These are phyloP conservation scores for Anthoptus insignis DNA, from an alignment of 2,888 invertebrate species.

Conservation along the genomic window DNA sequence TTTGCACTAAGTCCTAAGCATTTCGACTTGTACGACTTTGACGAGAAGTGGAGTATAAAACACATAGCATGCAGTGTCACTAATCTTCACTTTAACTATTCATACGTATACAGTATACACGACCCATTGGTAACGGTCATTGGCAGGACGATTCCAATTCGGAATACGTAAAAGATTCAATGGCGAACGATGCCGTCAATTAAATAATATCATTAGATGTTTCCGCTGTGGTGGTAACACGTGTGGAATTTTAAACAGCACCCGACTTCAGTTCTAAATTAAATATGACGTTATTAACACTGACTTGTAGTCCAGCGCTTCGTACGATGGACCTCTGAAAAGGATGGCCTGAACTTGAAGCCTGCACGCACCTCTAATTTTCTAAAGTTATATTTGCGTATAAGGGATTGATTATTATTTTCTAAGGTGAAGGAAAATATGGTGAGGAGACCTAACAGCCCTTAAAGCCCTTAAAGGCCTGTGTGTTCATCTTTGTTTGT, in stretches of 20 bases:
- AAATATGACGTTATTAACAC: background rate
- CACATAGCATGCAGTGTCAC: background rate
- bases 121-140: slow-evolving; percentile 6
- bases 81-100: background rate
- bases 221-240: slow-evolving; percentile 1
- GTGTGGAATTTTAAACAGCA: background rate
- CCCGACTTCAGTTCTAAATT: background rate
- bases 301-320: too few species aligned
- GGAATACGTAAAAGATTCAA: slow-evolving; percentile 9
- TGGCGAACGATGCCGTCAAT: slow-evolving; percentile 2
- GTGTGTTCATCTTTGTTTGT: too few species aligned
- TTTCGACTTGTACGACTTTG: too few species aligned
- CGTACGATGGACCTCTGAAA: too few species aligned
- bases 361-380: too few species aligned
- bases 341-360: too few species aligned
- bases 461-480: too few species aligned
- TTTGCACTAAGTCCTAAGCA: too few species aligned
- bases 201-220: slow-evolving; percentile 10
- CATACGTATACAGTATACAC: background rate
- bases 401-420: too few species aligned
- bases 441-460: too few species aligned
- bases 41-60: background rate
- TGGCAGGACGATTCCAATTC: background rate
- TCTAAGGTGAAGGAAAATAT: too few species aligned
- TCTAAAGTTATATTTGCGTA: too few species aligned